Conservation (phyloP, 2,113 vertebrate genomes). For the Clarias macrocephalus region DNA sequence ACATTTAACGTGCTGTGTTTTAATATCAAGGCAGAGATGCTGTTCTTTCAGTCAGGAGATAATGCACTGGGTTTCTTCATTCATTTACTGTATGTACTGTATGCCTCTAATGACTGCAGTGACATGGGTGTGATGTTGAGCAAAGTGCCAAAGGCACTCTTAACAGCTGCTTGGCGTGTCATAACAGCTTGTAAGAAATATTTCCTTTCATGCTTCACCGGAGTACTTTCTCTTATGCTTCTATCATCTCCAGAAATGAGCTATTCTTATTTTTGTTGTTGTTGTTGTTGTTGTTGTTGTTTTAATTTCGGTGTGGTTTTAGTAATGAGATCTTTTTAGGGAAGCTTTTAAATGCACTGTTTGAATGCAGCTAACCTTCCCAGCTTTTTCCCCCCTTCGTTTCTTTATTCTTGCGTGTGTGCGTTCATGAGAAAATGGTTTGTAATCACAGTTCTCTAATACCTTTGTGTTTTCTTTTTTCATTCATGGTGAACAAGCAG, state of each 20-base stretch:
- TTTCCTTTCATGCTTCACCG: not conserved
- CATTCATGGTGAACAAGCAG: constrained; percentile 16
- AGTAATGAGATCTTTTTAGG: not conserved
- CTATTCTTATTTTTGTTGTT: not conserved
- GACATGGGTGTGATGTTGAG: not conserved
- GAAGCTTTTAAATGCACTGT: not conserved
- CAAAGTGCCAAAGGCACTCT: not conserved
- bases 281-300: too few species aligned
- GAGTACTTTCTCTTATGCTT: not conserved
- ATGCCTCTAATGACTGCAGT: not conserved
- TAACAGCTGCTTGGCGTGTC: not conserved
- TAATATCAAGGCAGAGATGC: not conserved
- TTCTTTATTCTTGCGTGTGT: not conserved
- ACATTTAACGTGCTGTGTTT: not conserved
- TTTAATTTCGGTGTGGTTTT: not conserved
- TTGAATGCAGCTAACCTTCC: not conserved
- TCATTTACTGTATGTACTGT: not conserved
- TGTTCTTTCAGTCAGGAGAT: not conserved
- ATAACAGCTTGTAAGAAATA: not conserved
- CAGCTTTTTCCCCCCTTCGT: not conserved
- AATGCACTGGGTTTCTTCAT: not conserved
- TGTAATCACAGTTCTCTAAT: constrained; percentile 14
- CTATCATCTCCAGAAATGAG: not conserved
- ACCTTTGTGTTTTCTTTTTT: not conserved
- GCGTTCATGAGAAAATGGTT: not conserved